Percentiles rank a stretch among this genome's conserved stretches.
Conservation (phyloP, 2,113 vertebrate species). For the Neomonachus schauinslandi region DNA sequence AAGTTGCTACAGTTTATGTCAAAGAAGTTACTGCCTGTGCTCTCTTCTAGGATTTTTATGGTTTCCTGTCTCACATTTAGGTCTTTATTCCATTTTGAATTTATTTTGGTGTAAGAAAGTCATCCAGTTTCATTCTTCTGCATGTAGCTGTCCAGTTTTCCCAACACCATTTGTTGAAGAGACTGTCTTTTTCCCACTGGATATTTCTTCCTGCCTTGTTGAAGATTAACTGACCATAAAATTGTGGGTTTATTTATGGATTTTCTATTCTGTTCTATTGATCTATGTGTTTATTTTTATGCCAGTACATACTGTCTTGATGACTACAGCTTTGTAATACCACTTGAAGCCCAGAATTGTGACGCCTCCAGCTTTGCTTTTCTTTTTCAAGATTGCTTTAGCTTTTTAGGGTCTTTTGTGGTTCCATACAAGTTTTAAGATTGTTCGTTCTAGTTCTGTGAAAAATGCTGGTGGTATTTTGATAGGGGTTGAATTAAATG, state of each 20-base stretch:
- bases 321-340: neutral
- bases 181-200: neutral
- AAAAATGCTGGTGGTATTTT: neutral
- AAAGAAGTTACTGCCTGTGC: neutral
- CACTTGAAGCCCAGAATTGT: neutral
- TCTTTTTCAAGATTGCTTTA: neutral
- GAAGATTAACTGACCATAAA: neutral
- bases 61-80: neutral
- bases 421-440: neutral
- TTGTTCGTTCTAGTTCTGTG: neutral
- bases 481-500: neutral
- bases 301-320: neutral
- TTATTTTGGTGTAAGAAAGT: neutral
- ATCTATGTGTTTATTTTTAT: neutral
- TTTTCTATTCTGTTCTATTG: neutral
- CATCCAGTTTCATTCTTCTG: neutral
- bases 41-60: neutral
- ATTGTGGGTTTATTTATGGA: neutral
- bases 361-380: neutral
- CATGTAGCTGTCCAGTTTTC: neutral
- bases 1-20: neutral
- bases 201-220: neutral
- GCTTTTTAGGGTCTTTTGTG: neutral
- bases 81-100: neutral
- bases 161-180: neutral